Percentiles rank a stretch among this genome's conserved stretches.
Conservation (phyloP, 2,888 invertebrate species). For the Orchesella flavescens region DNA sequence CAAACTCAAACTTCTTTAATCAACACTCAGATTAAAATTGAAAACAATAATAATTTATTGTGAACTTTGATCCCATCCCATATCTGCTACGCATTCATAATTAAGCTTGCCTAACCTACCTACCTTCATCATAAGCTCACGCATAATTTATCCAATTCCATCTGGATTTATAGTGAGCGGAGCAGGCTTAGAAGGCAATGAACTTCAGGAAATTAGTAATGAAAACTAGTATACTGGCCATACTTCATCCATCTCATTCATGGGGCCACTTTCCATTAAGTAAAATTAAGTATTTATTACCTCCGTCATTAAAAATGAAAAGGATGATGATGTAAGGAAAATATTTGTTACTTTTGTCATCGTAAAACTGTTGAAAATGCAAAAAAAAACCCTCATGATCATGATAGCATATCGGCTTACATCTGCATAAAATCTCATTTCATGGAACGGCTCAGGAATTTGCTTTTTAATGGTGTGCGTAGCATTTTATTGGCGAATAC, state of each 20-base stretch:
- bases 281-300: not conserved
- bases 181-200: slow-evolving; percentile 47
- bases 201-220: slow-evolving; percentile 59
- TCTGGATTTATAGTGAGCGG: not conserved
- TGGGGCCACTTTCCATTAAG: slow-evolving; percentile 39
- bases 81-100: not conserved
- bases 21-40: too few species aligned
- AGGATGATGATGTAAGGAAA: too few species aligned
- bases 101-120: not conserved
- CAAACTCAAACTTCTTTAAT: too few species aligned
- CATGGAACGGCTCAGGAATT: slow-evolving; percentile 54
- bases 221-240: slow-evolving; percentile 30
- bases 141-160: not conserved
- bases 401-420: not conserved
- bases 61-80: not conserved
- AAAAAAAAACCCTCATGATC: not conserved
- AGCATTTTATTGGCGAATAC: not conserved
- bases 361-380: not conserved
- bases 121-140: not conserved
- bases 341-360: not conserved
- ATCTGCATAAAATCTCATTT: slow-evolving; percentile 55
- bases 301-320: too few species aligned
- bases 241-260: slow-evolving; percentile 2
- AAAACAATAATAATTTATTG: too few species aligned
- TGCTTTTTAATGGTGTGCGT: slow-evolving; percentile 18